Evolutionary conservation across 2,113 vertebrate genomes (phyloP).

Genomic region (Hippopotamus amphibius): DNA sequence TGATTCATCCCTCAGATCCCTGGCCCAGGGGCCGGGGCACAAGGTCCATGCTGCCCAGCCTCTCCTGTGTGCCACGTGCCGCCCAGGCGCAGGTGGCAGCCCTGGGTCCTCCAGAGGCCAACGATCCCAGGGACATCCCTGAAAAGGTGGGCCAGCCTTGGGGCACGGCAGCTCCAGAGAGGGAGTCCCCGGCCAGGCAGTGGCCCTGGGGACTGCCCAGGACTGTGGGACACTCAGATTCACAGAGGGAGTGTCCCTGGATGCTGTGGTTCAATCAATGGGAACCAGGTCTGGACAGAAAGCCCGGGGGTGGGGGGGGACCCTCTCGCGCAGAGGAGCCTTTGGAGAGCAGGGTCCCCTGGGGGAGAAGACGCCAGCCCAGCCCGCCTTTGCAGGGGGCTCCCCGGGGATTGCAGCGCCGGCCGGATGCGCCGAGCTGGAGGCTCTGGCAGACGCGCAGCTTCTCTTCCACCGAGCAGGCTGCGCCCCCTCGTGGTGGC

Average conservation of each 20-base stretch:
- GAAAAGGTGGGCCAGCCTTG: no score
- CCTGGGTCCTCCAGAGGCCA: background rate
- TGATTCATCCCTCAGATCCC: background rate
- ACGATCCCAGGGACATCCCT: fast-evolving
- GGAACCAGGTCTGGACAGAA: background rate
- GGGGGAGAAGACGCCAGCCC: background rate
- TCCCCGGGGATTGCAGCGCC: fast-evolving
- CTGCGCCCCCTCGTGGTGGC: background rate
- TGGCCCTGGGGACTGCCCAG: background rate
- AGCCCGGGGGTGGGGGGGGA: fast-evolving
- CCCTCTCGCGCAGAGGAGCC: background rate
- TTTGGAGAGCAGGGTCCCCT: background rate
- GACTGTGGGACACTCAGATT: background rate
- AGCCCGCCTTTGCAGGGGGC: background rate
- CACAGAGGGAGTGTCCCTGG: background rate
- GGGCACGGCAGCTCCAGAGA: background rate
- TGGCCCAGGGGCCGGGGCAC: background rate
- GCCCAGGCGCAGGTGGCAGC: no score
- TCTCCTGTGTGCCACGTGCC: background rate
- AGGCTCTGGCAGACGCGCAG: fast-evolving
- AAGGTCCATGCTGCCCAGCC: background rate
- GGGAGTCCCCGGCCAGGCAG: fast-evolving
- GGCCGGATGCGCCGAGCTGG: fast-evolving
- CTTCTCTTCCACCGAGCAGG: background rate
- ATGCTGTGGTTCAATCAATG: background rate